Conservation (phyloP, 2,113 vertebrate species). For the Pelvicachromis taeniatus region DNA sequence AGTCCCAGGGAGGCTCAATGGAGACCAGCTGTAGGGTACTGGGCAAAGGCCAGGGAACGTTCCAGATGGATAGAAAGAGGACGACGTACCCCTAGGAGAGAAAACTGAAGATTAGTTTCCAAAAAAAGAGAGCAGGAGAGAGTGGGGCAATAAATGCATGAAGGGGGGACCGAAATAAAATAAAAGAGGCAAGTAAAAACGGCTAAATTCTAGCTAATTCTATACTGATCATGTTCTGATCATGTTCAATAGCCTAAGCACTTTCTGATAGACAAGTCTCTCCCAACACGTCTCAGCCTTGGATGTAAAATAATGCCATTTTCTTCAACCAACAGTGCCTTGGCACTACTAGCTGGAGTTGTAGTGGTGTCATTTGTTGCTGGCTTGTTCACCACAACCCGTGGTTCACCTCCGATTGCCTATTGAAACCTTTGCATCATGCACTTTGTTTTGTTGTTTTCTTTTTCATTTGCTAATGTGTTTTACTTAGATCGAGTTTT, state of each 20-base stretch:
- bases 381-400: background rate
- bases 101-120: background rate
- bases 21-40: constrained; percentile 64
- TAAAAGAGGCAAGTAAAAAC: background rate
- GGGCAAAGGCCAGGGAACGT: constrained; percentile 53
- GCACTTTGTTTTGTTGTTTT: background rate
- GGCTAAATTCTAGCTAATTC: background rate
- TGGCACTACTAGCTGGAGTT: background rate
- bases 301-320: background rate
- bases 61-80: constrained; percentile 43
- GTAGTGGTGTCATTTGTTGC: background rate
- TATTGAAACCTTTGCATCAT: background rate
- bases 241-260: background rate
- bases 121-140: background rate
- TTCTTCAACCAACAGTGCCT: background rate
- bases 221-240: background rate
- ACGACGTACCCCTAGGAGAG: constrained; percentile 43
- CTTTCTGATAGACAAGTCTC: background rate
- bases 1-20: constrained; percentile 47
- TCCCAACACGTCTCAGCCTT: background rate
- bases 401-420: background rate
- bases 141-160: background rate
- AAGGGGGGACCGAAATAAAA: background rate
- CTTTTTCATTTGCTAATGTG: background rate
- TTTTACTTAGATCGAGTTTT: background rate